Percentiles rank a stretch among this genome's conserved stretches.
Evolutionary conservation across 2,888 invertebrate genomes (phyloP).

Genomic region (Sturmia bella): DNA sequence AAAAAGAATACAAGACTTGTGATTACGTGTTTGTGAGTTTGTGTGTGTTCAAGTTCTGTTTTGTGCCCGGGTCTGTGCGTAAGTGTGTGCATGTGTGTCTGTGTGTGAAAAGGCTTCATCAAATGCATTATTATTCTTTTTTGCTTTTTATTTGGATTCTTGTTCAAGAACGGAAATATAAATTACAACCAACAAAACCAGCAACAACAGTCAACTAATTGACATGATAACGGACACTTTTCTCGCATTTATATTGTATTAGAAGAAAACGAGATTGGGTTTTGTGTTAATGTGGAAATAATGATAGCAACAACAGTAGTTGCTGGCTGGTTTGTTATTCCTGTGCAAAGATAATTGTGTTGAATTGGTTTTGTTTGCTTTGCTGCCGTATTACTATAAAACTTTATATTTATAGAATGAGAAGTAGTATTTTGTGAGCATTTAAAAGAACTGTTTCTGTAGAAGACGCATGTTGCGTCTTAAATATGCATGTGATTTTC

Average conservation of each 20-base stretch:
- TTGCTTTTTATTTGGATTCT: neutral
- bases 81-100: neutral
- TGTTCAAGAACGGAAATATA: slow-evolving; percentile 29
- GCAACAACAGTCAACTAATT: slow-evolving; percentile 28
- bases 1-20: neutral
- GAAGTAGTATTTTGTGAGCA: slow-evolving; percentile 18
- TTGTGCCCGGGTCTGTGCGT: neutral
- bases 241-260: neutral
- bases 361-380: slow-evolving; percentile 1
- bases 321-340: neutral
- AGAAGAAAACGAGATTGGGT: too few relatives aligned
- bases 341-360: slow-evolving; percentile 18
- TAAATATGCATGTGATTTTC: too few relatives aligned
- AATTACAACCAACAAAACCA: slow-evolving; percentile 22
- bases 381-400: slow-evolving; percentile 16
- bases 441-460: too few relatives aligned
- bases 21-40: neutral
- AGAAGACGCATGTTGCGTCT: too few relatives aligned
- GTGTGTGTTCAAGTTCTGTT: neutral
- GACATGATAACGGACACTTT: slow-evolving; percentile 46
- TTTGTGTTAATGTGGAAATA: neutral
- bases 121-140: neutral
- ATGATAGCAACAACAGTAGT: neutral
- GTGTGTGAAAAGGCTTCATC: neutral
- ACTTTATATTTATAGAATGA: slow-evolving; percentile 17